Evolutionary conservation across 1,140 invertebrate genomes (phyloP).

Genomic region (Sipha flava): DNA sequence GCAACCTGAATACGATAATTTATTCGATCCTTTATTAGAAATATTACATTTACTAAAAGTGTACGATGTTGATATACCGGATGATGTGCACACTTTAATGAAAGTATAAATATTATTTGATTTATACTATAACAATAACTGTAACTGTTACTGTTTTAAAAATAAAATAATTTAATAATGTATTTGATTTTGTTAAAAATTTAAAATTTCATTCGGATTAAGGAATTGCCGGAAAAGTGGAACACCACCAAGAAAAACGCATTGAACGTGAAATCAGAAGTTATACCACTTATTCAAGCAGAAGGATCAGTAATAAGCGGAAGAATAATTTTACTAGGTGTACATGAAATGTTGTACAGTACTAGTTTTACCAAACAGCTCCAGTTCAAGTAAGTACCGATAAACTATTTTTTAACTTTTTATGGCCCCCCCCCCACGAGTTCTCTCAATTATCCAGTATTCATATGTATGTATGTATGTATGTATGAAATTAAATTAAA

Average conservation of each 20-base stretch:
- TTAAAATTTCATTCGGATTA: constrained; percentile 45
- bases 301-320: constrained; percentile 59
- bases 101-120: constrained; percentile 31
- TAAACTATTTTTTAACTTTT: too few relatives aligned
- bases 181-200: neutral
- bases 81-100: constrained; percentile 47
- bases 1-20: constrained; percentile 48
- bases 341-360: constrained; percentile 64
- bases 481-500: too few relatives aligned
- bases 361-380: constrained; percentile 57
- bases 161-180: too few relatives aligned
- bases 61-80: constrained; percentile 65
- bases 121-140: too few relatives aligned
- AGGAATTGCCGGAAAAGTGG: constrained; percentile 82
- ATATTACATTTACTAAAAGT: constrained; percentile 62
- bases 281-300: constrained; percentile 64
- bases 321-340: constrained; percentile 67
- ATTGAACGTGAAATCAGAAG: constrained; percentile 71
- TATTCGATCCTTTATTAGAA: constrained; percentile 66
- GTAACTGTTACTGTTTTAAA: too few relatives aligned
- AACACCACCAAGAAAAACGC: constrained; percentile 73
- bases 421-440: too few relatives aligned
- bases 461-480: too few relatives aligned
- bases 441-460: too few relatives aligned
- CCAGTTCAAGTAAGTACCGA: constrained; percentile 60